phyloP scores from a whole-genome alignment of 1,140 invertebrate species.

The Listronotus oregonensis region DNA sequence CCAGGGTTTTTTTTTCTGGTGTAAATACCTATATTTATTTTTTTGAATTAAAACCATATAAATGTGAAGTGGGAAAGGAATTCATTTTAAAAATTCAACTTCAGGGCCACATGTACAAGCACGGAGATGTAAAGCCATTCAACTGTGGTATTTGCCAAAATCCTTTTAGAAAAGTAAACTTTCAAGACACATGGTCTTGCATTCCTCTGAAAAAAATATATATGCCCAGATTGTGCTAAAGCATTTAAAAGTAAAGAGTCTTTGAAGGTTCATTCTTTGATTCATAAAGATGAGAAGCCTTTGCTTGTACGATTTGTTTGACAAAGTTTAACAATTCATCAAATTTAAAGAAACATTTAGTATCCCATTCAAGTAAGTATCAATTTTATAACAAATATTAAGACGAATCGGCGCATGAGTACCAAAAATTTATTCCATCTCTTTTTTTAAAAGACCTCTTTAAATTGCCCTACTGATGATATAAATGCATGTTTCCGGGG shows the following conservation, averaged over 20 bases:
- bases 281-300: constrained; percentile 61
- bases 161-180: constrained; percentile 51
- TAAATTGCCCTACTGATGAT: too few relatives aligned
- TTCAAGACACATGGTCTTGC: constrained; percentile 47
- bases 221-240: constrained; percentile 57
- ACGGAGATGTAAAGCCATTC: constrained; percentile 50
- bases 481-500: too few relatives aligned
- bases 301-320: constrained; percentile 58
- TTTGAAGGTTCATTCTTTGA: constrained; percentile 56
- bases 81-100: constrained; percentile 53
- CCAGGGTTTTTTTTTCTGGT: too few relatives aligned
- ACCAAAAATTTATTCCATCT: too few relatives aligned
- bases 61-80: constrained; percentile 48
- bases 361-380: constrained; percentile 61
- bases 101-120: constrained; percentile 49
- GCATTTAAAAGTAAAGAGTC: constrained; percentile 57
- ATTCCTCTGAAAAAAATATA: constrained; percentile 47
- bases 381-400: too few relatives aligned
- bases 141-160: constrained; percentile 50
- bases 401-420: too few relatives aligned
- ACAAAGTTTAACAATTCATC: constrained; percentile 60
- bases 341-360: constrained; percentile 61
- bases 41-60: constrained; percentile 55
- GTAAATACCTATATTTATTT: too few relatives aligned
- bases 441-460: too few relatives aligned